Percentiles rank a stretch among this genome's conserved stretches.
Conservation (phyloP, 2,113 vertebrate species). For the Calyptomena viridis region DNA sequence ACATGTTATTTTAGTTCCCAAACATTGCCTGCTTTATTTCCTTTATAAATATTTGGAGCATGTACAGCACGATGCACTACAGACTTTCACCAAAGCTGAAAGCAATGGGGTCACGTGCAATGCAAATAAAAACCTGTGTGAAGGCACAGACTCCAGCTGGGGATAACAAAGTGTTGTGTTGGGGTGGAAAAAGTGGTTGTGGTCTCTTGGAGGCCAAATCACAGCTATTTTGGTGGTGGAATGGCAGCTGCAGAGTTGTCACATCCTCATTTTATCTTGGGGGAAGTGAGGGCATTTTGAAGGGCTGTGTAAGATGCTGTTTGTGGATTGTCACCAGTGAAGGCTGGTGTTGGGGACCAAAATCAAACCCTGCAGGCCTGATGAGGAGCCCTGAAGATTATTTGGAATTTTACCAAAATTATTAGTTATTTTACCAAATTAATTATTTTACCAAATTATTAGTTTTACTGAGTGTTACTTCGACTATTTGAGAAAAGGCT, state of each 20-base stretch:
- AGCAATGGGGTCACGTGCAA: background rate
- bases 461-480: background rate
- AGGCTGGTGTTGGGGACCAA: background rate
- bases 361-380: background rate
- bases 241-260: background rate
- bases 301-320: background rate
- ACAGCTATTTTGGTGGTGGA: background rate
- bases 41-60: background rate
- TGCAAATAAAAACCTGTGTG: background rate
- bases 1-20: background rate
- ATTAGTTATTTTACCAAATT: too few species aligned
- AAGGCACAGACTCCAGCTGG: background rate
- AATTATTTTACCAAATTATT: too few species aligned
- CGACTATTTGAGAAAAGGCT: background rate
- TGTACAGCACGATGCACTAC: accelerated
- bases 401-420: background rate
- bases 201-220: background rate
- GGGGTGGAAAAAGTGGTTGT: background rate
- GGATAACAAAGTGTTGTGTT: background rate
- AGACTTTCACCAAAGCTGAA: background rate
- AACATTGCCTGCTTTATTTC: background rate
- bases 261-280: background rate
- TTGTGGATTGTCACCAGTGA: background rate
- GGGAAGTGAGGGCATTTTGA: background rate
- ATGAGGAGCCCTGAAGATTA: background rate